A percentile compares a stretch with the other conserved stretches of the same genome.
These are phyloP conservation scores for Lepidonotus clava DNA, from an alignment of 2,888 invertebrate species.

Conservation along the genomic window DNA sequence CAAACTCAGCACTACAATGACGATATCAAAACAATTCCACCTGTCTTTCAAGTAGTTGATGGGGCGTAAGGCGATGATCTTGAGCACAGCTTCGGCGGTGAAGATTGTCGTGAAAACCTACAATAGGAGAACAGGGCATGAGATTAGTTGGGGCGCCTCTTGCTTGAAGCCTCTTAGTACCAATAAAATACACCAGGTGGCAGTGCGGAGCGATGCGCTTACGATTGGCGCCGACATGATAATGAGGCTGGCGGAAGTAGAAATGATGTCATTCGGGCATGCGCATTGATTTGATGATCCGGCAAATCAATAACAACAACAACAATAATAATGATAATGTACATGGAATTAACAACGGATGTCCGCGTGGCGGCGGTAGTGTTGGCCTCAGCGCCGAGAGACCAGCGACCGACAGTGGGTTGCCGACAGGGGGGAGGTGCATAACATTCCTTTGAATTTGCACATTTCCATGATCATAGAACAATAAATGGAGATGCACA, in stretches of 20 bases:
- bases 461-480: too few species aligned
- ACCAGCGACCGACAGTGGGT: too few species aligned
- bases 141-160: background rate
- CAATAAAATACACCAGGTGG: background rate
- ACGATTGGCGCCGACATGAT: conserved; percentile 17
- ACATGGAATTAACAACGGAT: background rate
- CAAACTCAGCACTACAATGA: conserved; percentile 96
- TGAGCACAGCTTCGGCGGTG: conserved; percentile 95
- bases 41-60: conserved; percentile 98
- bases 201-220: background rate
- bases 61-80: conserved; percentile 97
- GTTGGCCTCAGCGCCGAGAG: too few species aligned
- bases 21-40: conserved; percentile 99
- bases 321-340: conserved; percentile 32
- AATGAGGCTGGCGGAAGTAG: conserved; percentile 41
- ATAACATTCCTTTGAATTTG: too few species aligned
- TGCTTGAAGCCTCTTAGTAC: background rate
- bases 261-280: conserved; percentile 52
- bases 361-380: background rate
- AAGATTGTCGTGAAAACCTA: conserved; percentile 99
- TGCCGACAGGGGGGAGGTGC: too few species aligned
- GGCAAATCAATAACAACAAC: conserved; percentile 42
- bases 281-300: conserved; percentile 30
- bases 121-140: conserved; percentile 42
- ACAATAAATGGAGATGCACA: too few species aligned